Evolutionary conservation across 2,113 vertebrate species (phyloP).

Genomic region (Eleginops maclovinus): DNA sequence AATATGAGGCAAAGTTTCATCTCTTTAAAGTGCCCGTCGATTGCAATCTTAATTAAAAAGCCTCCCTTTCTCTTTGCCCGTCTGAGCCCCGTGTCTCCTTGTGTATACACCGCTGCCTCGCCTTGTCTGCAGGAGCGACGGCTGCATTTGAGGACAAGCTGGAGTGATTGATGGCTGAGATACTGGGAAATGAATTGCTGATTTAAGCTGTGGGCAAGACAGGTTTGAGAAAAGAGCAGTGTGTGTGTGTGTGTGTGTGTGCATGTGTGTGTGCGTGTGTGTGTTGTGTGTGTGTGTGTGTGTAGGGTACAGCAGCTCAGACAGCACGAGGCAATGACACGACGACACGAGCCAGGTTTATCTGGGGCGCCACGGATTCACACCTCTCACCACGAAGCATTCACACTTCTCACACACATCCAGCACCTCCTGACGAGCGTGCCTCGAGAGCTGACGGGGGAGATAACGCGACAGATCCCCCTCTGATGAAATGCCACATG

Average conservation of each 20-base stretch:
- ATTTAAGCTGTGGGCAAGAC: conserved; percentile 73
- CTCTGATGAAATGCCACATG: conserved; percentile 61
- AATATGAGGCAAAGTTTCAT: conserved; percentile 63
- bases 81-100: conserved; percentile 51
- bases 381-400: conserved; percentile 43
- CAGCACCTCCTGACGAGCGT: conserved; percentile 10
- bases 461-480: conserved; percentile 50
- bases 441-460: conserved; percentile 41
- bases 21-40: conserved; percentile 63
- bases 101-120: conserved; percentile 54
- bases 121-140: conserved; percentile 56
- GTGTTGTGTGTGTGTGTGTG: background rate
- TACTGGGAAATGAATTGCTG: conserved; percentile 80
- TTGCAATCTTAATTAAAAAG: conserved; percentile 82
- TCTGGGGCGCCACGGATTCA: conserved; percentile 43
- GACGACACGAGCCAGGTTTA: conserved; percentile 49
- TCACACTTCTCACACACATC: conserved; percentile 29
- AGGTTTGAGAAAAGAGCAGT: conserved; percentile 48
- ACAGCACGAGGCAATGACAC: conserved; percentile 47
- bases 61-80: conserved; percentile 36
- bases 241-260: conserved; percentile 19
- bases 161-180: conserved; percentile 76
- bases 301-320: conserved; percentile 19
- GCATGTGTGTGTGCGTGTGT: conserved; percentile 17
- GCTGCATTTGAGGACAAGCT: conserved; percentile 73